phyloP scores from a whole-genome alignment of 2,888 invertebrate species.

The Nomada fucata region DNA sequence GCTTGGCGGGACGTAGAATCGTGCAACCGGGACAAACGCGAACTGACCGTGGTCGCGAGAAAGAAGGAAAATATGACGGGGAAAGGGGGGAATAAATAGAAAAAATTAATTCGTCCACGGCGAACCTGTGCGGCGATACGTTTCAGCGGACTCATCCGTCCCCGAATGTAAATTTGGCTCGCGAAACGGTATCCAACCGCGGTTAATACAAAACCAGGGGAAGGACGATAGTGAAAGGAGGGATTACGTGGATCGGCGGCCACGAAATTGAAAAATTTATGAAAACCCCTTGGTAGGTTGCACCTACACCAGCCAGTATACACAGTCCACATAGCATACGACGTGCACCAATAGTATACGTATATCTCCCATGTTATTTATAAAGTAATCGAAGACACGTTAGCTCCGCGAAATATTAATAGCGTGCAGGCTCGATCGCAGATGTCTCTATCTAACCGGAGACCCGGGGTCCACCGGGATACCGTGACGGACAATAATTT shows the following conservation, averaged over 20 bases:
- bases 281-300: constrained; percentile 37
- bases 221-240: constrained; percentile 55
- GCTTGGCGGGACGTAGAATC: not conserved
- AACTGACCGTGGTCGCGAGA: not conserved
- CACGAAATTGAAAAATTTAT: constrained; percentile 62
- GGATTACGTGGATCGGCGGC: constrained; percentile 44
- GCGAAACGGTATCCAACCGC: constrained; percentile 33
- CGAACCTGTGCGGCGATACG: constrained; percentile 32
- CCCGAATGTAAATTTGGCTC: constrained; percentile 51
- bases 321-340: not conserved
- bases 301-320: not conserved
- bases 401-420: constrained; percentile 73
- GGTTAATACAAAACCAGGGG: constrained; percentile 55
- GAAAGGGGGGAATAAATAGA: not conserved
- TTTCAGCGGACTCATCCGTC: constrained; percentile 54
- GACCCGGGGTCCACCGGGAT: constrained; percentile 58
- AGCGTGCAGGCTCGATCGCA: constrained; percentile 66
- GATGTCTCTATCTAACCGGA: constrained; percentile 26
- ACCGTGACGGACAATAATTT: constrained; percentile 78
- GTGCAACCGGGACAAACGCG: too few species aligned
- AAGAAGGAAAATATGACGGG: not conserved
- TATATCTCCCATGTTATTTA: constrained; percentile 44
- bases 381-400: constrained; percentile 63
- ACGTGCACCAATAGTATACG: not conserved
- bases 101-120: constrained; percentile 18